Base-by-base conservation (phyloP, 2,797 vertebrate genomes). In the Sphaeramia orbicularis region DNA sequence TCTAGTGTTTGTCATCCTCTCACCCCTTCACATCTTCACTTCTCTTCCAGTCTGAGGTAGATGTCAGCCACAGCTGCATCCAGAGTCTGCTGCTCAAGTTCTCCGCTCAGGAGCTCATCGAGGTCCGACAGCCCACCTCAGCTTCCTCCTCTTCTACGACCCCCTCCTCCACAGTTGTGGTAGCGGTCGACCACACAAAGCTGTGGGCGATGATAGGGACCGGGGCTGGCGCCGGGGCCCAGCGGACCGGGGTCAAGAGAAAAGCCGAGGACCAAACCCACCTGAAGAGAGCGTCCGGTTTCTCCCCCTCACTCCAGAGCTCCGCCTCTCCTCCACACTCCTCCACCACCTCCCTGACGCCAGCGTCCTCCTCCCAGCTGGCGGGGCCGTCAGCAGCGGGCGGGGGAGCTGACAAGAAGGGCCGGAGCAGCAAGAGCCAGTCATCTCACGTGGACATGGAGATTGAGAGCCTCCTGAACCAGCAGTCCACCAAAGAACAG, bases 401-500 rank as follows among this genome's bases (percentile, higher is more conserved):
- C 15, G 82, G 86, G 1, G 95, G 93, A 27, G 84, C 91, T 0
- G 96, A 97, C 32, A 96, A 96, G 83, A 96, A 96, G 73, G 90
- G 95, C 50, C 72, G 93, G 45, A 89, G 78, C 84, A 92, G 75
- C 44, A 95, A 95, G 78, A 79, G 83, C 41, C 92, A 92, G 57
- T 94, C 96, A 0, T 97, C 96, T 4, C 95, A 97, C 19, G 38
- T 98, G 74, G 96, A 98, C 64, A 93, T 97, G 92, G 97, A 98
- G 87, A 98, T 98, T 1, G 96, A 97, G 84, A 98, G 95, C 59
- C 91, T 98, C 53, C 84, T 98, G 43, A 98, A 94, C 80, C 97
- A 98, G 14, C 97, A 98, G 74, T 97, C 96, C 48, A 98, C 97
- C 6, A 97, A 97, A 80, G 97, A 98, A 83, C 96, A 97, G 83